Evolutionary conservation across 2,888 invertebrate genomes (phyloP), one percentile per base, ranked within the genome.

Genomic region (Aleiodes alternator): DNA sequence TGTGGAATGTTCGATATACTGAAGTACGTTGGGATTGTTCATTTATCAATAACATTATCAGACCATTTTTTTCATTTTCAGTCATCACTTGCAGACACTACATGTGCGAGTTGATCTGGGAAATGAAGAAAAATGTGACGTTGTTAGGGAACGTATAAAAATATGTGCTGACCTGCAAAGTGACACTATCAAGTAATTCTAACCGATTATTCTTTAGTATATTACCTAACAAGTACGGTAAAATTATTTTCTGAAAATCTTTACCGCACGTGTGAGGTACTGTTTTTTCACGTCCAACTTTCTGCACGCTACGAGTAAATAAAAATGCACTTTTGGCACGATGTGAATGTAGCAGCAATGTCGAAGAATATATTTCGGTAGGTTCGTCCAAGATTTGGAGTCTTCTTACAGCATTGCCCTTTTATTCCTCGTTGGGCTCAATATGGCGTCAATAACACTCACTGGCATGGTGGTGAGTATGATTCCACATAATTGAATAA

Each of bases 1-100:
- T 81, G 81, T 55, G 78, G 75, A 3, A 43, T 81, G 23, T 77
- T 82, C 57, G 77, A 78, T 9, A 68, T 82, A n/a, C 31, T 59
- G 12, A 34, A 59, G 59, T 57, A 29, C 29, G 57, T 23, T 57
- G 12, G 31, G 7, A 31, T 51, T 51, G 5, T 4, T 8, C 16
- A 55, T 16, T 16, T 8, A 9, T 11, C 23, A 5, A 56, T 16
- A 4, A 23, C 8, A 9, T 11, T 29, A 56, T 29, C 0, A 1
- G 23, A 56, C 34, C 8, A 59, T 12, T 9, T 29, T 23, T 23
- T 23, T 11, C 29, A 31, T 34, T 59, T 59, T n/a, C 38, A 59
- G 59, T 29, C n/a, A 3, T 11, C 34, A 31, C n/a, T 34, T 59
- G 6, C 34, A 59, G 38, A 31, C 59, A 34, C 11, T 59, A 6